Conservation (phyloP, 2,797 vertebrate genomes). For the Chrosomus eos region DNA sequence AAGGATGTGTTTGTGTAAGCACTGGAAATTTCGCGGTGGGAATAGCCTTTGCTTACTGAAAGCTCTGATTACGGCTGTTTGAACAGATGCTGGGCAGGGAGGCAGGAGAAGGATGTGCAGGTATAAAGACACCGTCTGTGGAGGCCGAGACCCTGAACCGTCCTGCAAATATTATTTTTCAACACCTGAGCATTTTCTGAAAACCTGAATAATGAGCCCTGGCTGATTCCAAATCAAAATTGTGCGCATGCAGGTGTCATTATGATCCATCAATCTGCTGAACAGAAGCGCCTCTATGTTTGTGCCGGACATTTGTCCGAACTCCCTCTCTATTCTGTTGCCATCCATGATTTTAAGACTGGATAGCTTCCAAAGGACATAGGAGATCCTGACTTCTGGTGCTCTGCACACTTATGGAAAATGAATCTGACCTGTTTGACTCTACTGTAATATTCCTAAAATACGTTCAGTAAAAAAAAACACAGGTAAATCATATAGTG, state of each 20-base stretch:
- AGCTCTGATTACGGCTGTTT: conserved; percentile 62
- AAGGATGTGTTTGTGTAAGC: conserved; percentile 66
- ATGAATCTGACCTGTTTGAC: conserved; percentile 12
- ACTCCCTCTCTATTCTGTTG: conserved; percentile 9
- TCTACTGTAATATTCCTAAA: conserved; percentile 10
- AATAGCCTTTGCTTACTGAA: conserved; percentile 53
- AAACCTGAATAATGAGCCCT: conserved; percentile 56
- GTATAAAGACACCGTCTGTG: conserved; percentile 60
- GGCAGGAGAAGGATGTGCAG: conserved; percentile 33
- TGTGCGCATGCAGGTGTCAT: conserved; percentile 35
- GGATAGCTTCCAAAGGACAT: conserved; percentile 19
- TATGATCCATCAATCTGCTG: conserved; percentile 50
- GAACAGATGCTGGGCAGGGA: conserved; percentile 51
- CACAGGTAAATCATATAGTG: background rate
- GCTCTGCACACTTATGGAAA: background rate
- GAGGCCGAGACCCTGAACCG: conserved; percentile 49
- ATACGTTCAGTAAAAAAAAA: background rate
- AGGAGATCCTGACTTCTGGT: conserved; percentile 20
- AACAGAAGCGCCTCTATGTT: conserved; percentile 51
- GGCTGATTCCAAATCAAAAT: conserved; percentile 53
- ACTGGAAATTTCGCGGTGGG: conserved; percentile 56
- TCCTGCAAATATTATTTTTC: conserved; percentile 61
- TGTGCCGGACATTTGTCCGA: conserved; percentile 3
- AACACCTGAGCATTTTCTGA: conserved; percentile 52
- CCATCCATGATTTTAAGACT: background rate